Percentiles rank a stretch among this genome's conserved stretches.
Conservation (phyloP, 2,113 vertebrate species). For the Mastomys coucha region DNA sequence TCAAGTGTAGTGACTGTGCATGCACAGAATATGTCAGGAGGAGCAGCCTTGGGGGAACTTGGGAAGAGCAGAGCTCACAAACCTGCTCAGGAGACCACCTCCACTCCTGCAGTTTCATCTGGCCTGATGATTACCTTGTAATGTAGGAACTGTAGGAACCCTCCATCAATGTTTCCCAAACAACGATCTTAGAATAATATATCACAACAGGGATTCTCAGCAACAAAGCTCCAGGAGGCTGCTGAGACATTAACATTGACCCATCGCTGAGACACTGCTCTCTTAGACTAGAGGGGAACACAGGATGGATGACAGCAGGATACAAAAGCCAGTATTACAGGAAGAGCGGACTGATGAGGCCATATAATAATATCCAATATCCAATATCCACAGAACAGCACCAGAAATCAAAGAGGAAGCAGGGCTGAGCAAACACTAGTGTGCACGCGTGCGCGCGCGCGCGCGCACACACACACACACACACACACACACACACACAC, state of each 20-base stretch:
- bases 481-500: too few relatives aligned
- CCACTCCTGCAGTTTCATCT: slow-evolving; percentile 41
- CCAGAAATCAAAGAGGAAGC: background rate
- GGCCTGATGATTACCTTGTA: slow-evolving; percentile 62
- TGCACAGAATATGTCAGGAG: background rate
- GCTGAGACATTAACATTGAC: slow-evolving; percentile 52
- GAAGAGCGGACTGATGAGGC: slow-evolving; percentile 4
- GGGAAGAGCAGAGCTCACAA: background rate
- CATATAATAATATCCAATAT: background rate
- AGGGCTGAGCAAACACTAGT: background rate
- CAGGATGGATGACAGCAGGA: slow-evolving; percentile 29
- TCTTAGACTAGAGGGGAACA: background rate
- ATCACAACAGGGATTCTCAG: slow-evolving; percentile 24
- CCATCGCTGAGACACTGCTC: background rate
- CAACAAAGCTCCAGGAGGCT: slow-evolving; percentile 51
- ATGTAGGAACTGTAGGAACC: slow-evolving; percentile 74
- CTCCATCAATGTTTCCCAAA: slow-evolving; percentile 75
- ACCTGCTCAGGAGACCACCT: background rate
- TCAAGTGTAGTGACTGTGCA: background rate
- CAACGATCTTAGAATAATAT: slow-evolving; percentile 69
- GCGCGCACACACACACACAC: too few relatives aligned
- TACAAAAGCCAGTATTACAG: slow-evolving; percentile 10
- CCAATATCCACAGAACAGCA: background rate
- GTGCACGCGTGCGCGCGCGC: too few relatives aligned
- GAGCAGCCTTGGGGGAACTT: background rate